Conservation (phyloP, 2,113 vertebrate genomes). For the Sula dactylatra region DNA sequence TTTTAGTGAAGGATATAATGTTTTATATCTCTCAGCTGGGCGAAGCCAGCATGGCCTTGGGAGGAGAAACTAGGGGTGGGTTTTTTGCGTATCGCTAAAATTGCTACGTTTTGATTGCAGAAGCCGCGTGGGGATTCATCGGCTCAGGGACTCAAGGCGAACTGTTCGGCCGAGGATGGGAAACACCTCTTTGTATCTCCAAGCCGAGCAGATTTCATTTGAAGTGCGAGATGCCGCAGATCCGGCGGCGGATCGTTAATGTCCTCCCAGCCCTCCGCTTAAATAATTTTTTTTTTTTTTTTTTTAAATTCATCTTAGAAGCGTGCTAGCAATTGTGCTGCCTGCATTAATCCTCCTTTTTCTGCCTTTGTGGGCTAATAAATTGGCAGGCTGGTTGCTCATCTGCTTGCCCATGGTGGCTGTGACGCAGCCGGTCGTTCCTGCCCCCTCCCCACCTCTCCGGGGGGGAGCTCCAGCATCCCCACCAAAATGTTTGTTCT, state of each 20-base stretch:
- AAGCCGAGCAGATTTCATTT: background rate
- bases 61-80: background rate
- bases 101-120: background rate
- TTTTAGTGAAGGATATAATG: background rate
- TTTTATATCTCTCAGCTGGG: background rate
- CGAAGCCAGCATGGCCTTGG: background rate
- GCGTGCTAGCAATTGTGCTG: background rate
- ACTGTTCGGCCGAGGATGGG: background rate
- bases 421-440: background rate
- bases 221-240: background rate
- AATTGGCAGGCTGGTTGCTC: background rate
- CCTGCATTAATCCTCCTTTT: background rate
- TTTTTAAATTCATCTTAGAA: background rate
- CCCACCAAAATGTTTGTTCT: background rate
- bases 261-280: background rate
- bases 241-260: fast-evolving
- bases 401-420: background rate
- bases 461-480: background rate
- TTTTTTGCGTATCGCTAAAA: background rate
- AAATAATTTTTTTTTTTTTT: fast-evolving
- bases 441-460: background rate
- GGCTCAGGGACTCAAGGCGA: background rate
- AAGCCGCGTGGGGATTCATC: background rate
- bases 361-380: background rate
- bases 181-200: background rate